Evolutionary conservation across 92 coral and sea anemone genomes (phyloP).

Genomic region (Bergia puertoricense): DNA sequence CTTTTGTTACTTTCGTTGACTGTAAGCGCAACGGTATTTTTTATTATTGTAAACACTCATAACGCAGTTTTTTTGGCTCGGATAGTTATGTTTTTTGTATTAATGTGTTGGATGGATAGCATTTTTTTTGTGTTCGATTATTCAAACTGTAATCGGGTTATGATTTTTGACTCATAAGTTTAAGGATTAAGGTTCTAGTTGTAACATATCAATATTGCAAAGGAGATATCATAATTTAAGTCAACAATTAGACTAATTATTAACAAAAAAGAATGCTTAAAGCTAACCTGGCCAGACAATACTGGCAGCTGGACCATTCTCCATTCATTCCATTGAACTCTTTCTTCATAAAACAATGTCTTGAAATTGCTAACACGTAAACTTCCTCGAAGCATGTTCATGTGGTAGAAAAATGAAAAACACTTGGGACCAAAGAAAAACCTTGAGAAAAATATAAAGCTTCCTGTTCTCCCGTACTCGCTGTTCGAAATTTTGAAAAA

Average conservation of each 20-base stretch:
- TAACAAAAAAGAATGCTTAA: not conserved
- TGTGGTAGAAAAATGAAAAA: constrained; percentile 25
- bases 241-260: not conserved
- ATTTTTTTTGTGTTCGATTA: no score
- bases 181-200: no score
- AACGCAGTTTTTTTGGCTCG: no score
- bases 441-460: not conserved
- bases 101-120: no score
- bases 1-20: no score
- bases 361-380: not conserved
- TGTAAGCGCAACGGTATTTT: no score
- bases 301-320: constrained; percentile 1
- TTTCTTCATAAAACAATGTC: not conserved
- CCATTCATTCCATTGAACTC: constrained; percentile 7
- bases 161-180: no score
- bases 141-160: no score
- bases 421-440: not conserved
- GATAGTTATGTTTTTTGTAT: no score
- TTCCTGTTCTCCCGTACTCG: not conserved
- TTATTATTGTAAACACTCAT: no score
- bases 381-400: not conserved
- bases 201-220: no score
- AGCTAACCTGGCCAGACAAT: not conserved
- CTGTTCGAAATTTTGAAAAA: constrained; percentile 1
- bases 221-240: no score